These are phyloP conservation scores for Hydrozoanthus gracilis DNA, from an alignment of 92 coral and sea anemone species.

Conservation along the genomic window DNA sequence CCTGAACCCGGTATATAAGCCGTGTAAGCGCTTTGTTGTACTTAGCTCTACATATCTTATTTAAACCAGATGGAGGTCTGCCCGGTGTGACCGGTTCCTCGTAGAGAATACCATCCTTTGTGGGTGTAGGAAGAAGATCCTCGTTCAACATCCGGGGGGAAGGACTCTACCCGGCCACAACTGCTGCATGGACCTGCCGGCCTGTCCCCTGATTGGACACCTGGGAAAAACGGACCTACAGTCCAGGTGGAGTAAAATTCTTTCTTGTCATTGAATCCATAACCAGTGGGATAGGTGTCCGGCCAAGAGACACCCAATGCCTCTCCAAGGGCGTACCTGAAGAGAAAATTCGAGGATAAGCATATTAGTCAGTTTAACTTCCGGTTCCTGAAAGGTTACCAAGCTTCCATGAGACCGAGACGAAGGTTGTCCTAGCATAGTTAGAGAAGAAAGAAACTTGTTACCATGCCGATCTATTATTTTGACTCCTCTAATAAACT, in stretches of 20 bases:
- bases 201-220: constrained; percentile 90
- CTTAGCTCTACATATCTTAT: constrained; percentile 14
- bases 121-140: constrained; percentile 78
- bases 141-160: constrained; percentile 75
- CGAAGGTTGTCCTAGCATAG: background rate
- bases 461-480: no score
- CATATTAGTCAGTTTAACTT: background rate
- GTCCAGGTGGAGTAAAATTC: constrained; percentile 45
- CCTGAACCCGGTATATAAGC: no score
- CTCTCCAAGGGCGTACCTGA: constrained; percentile 72
- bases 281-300: constrained; percentile 90
- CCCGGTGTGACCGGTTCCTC: constrained; percentile 64
- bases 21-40: no score
- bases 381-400: background rate
- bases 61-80: constrained; percentile 99
- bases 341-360: background rate
- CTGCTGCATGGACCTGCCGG: constrained; percentile 47
- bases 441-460: no score
- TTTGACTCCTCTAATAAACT: no score
- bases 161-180: constrained; percentile 59
- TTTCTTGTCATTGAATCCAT: constrained; percentile 78
- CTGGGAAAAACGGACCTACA: constrained; percentile 92
- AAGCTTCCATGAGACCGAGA: background rate
- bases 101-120: constrained; percentile 83
- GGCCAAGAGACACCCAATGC: constrained; percentile 80